A percentile compares a stretch with the other conserved stretches of the same genome.
Conservation (phyloP, 2,888 invertebrate species). For the Podabrus alpinus region DNA sequence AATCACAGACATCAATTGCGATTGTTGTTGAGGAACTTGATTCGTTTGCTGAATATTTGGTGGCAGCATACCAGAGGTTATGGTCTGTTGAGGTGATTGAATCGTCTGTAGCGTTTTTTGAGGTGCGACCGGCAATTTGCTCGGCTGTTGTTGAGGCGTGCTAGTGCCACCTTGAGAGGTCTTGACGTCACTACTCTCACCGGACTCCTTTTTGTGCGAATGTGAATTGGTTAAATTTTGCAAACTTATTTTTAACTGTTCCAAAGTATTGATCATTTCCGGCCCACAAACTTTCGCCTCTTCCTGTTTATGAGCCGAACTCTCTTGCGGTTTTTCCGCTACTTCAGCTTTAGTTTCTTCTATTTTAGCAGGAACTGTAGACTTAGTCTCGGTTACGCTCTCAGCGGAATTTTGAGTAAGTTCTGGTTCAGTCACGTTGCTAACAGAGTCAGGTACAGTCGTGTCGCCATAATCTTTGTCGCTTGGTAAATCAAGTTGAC, state of each 20-base stretch:
- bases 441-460: conserved; percentile 8
- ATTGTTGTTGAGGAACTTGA: not conserved
- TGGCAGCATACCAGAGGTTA: conserved; percentile 15
- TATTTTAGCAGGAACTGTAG: not conserved
- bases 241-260: conserved; percentile 62
- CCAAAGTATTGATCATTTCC: conserved; percentile 60
- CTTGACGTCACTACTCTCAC: conserved; percentile 25
- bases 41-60: not conserved
- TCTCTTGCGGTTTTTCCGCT: conserved; percentile 21
- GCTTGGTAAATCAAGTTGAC: conserved; percentile 55
- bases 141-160: conserved; percentile 15
- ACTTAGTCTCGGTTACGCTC: not conserved
- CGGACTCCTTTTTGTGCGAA: conserved; percentile 47
- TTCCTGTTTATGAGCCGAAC: conserved; percentile 36
- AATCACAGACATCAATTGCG: not conserved
- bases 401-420: not conserved
- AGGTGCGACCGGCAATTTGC: conserved; percentile 18
- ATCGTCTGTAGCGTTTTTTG: conserved; percentile 24
- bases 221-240: conserved; percentile 63
- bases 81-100: conserved; percentile 13
- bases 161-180: conserved; percentile 1
- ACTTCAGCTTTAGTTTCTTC: conserved; percentile 34
- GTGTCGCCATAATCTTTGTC: conserved; percentile 47
- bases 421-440: not conserved
- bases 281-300: conserved; percentile 50